Conservation (phyloP, 2,888 invertebrate genomes). For the Monochamus alternatus region DNA sequence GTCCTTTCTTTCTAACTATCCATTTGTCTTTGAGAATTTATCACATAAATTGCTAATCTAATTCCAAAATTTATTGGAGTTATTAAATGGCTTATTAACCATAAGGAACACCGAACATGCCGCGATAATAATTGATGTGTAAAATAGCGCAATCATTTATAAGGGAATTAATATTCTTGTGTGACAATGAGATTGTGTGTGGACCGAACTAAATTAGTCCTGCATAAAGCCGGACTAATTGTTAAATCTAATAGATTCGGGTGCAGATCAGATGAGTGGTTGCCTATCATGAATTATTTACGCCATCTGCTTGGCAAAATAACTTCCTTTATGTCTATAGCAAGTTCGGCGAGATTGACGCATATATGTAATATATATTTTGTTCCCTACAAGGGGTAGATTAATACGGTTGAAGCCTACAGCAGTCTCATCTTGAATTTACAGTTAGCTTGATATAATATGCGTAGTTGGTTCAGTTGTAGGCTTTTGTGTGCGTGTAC, state of each 20-base stretch:
- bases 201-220: constrained; percentile 58
- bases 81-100: constrained; percentile 39
- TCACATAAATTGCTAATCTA: constrained; percentile 30
- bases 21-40: constrained; percentile 8
- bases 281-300: constrained; percentile 54
- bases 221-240: constrained; percentile 61
- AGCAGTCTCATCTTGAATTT: too few species aligned
- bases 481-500: too few species aligned
- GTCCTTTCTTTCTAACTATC: constrained; percentile 5
- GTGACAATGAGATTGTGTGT: constrained; percentile 53
- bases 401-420: background rate
- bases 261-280: constrained; percentile 60
- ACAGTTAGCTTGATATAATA: too few species aligned
- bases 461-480: too few species aligned
- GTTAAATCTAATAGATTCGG: constrained; percentile 63
- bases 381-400: too few species aligned
- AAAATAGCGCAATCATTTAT: constrained; percentile 48
- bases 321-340: constrained; percentile 16
- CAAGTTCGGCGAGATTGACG: background rate
- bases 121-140: constrained; percentile 40
- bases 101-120: constrained; percentile 34
- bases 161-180: constrained; percentile 54
- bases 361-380: background rate
- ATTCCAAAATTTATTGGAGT: constrained; percentile 31
- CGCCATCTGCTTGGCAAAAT: constrained; percentile 42